Percentiles rank a stretch among this genome's conserved stretches.
phyloP scores from a whole-genome alignment of 2,797 vertebrate genomes.

The Hybognathus amarus region DNA sequence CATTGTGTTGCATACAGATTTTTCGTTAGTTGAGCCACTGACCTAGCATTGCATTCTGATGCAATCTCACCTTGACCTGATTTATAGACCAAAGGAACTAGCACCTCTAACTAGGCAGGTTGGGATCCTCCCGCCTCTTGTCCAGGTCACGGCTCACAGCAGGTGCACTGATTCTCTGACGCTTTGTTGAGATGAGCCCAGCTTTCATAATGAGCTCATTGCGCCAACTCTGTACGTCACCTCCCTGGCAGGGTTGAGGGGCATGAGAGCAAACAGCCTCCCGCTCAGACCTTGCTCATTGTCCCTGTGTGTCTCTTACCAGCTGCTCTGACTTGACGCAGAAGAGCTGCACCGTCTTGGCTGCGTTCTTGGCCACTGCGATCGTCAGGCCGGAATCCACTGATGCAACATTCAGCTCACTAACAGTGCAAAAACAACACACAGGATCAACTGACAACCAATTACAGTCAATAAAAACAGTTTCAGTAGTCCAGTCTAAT shows the following conservation, averaged over 20 bases:
- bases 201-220: slow-evolving; percentile 27
- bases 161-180: slow-evolving; percentile 5
- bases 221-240: not conserved
- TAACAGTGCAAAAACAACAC: slow-evolving; percentile 63
- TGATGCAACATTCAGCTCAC: slow-evolving; percentile 92
- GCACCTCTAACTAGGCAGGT: slow-evolving; percentile 13
- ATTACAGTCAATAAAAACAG: not conserved
- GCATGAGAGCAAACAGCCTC: slow-evolving; percentile 36
- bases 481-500: not conserved
- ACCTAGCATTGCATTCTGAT: not conserved
- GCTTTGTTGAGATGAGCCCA: slow-evolving; percentile 6
- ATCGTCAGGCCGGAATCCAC: slow-evolving; percentile 88
- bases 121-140: slow-evolving; percentile 2
- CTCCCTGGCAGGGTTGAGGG: slow-evolving; percentile 16
- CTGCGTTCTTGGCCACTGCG: slow-evolving; percentile 92
- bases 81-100: not conserved
- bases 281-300: slow-evolving; percentile 19
- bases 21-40: not conserved
- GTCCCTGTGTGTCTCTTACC: slow-evolving; percentile 76
- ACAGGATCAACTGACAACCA: not conserved
- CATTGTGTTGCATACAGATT: not conserved
- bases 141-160: slow-evolving; percentile 26
- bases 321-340: slow-evolving; percentile 96
- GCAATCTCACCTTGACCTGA: not conserved
- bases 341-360: slow-evolving; percentile 93